These are phyloP conservation scores for Megaceryle maxima DNA, from an alignment of 2,113 vertebrate species.

Conservation along the genomic window DNA sequence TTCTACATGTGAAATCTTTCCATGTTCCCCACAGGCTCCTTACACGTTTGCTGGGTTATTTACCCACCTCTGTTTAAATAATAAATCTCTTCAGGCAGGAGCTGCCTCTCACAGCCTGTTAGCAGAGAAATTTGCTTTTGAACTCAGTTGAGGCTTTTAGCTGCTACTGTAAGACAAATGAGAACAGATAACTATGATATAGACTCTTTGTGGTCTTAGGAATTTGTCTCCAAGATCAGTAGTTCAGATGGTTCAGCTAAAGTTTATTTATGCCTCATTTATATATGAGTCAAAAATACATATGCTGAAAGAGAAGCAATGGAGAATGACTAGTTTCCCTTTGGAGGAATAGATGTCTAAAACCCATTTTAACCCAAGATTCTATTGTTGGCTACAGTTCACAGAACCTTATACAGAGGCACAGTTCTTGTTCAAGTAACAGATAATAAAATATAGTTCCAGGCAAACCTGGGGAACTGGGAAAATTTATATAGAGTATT, in stretches of 20 bases:
- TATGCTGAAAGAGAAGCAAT: neutral
- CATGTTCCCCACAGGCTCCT: neutral
- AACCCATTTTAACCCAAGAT: neutral
- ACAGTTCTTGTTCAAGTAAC: neutral
- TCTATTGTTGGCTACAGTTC: neutral
- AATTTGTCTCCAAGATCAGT: neutral
- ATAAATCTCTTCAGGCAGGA: neutral
- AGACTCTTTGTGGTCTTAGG: neutral
- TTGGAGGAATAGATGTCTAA: neutral
- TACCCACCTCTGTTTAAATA: neutral
- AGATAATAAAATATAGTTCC: neutral
- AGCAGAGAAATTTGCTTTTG: neutral
- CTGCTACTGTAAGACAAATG: neutral
- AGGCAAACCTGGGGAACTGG: neutral
- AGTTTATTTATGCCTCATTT: neutral
- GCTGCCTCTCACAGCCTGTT: neutral
- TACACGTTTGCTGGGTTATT: neutral
- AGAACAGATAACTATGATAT: neutral
- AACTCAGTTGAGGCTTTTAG: neutral
- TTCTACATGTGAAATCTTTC: neutral
- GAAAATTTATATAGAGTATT: neutral
- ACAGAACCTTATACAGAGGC: neutral
- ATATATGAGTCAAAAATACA: neutral
- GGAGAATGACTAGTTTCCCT: neutral
- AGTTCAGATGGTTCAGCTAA: neutral